Percentiles rank a stretch among this genome's conserved stretches.
Evolutionary conservation across 2,113 vertebrate genomes (phyloP).

Genomic region (Diadophis punctatus): DNA sequence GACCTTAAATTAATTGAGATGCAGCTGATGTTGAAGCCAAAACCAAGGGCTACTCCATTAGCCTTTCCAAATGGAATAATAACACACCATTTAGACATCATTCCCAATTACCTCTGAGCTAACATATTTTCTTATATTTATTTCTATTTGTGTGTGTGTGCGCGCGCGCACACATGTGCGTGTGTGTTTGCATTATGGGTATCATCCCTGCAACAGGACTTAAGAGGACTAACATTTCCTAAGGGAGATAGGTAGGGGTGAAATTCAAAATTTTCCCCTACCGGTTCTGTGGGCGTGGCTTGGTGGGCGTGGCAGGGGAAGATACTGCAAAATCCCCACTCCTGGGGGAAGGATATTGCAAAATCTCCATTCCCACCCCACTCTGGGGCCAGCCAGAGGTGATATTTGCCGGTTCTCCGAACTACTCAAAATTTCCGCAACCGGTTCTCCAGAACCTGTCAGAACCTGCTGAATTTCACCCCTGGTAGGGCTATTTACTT

Average conservation of each 20-base stretch:
- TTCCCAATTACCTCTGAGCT: not conserved
- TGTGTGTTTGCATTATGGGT: not conserved
- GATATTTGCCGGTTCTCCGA: no score
- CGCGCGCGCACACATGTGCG: not conserved
- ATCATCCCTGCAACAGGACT: not conserved
- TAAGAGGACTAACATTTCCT: not conserved
- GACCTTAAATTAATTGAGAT: conserved; percentile 40
- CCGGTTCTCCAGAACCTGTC: no score
- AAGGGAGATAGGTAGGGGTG: not conserved
- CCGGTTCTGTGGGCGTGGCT: no score
- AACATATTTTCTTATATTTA: not conserved
- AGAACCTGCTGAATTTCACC: no score
- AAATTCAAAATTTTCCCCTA: no score
- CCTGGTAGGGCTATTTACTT: not conserved
- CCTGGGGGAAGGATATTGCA: no score
- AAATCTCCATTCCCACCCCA: no score
- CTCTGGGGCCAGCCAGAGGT: no score
- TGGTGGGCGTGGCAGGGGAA: no score
- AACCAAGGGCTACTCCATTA: conserved; percentile 7
- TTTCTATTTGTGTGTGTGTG: no score
- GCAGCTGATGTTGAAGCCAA: not conserved
- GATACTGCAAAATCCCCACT: no score
- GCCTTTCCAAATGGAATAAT: conserved; percentile 22
- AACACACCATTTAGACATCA: conserved; percentile 4
- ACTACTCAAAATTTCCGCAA: no score